A percentile compares a stretch with the other conserved stretches of the same genome.
Evolutionary conservation across 2,888 invertebrate genomes (phyloP).

Genomic region (Agrotis ipsilon): DNA sequence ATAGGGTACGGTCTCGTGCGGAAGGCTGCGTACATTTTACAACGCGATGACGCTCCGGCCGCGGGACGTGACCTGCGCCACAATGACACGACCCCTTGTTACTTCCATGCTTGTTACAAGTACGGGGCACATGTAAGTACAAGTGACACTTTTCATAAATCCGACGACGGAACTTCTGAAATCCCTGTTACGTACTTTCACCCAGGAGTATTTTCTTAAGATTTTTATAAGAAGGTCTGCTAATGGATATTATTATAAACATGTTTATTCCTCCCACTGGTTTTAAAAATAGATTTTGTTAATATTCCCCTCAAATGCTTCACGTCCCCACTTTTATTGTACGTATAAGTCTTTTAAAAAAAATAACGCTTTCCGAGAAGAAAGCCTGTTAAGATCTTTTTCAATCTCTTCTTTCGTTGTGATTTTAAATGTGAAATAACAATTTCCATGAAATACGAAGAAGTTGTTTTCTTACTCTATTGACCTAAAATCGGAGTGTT

Average conservation of each 20-base stretch:
- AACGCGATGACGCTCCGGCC: conserved; percentile 69
- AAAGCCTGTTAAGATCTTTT: conserved; percentile 9
- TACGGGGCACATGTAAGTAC: conserved; percentile 65
- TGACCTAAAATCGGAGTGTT: neutral
- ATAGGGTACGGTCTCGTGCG: conserved; percentile 73
- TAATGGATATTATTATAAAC: conserved; percentile 10
- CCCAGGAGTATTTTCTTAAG: conserved; percentile 2
- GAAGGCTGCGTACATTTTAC: conserved; percentile 85
- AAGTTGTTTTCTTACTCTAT: conserved; percentile 2
- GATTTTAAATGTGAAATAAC: conserved; percentile 8
- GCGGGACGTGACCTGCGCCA: conserved; percentile 78
- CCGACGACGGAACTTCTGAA: conserved; percentile 3
- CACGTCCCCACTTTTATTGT: neutral
- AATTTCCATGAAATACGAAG: conserved; percentile 7
- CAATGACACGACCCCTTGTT: conserved; percentile 72
- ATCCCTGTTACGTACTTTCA: neutral
- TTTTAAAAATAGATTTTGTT: conserved; percentile 18
- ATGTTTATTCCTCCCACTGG: conserved; percentile 2
- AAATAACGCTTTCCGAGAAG: conserved; percentile 1
- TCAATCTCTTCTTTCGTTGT: conserved; percentile 24
- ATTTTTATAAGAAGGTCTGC: conserved; percentile 1
- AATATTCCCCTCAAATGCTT: conserved; percentile 2
- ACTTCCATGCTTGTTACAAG: conserved; percentile 71
- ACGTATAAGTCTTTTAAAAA: neutral
- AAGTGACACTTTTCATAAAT: conserved; percentile 53